phyloP scores from a whole-genome alignment of 1,140 invertebrate species.

The Tetramorium parvispinum region DNA sequence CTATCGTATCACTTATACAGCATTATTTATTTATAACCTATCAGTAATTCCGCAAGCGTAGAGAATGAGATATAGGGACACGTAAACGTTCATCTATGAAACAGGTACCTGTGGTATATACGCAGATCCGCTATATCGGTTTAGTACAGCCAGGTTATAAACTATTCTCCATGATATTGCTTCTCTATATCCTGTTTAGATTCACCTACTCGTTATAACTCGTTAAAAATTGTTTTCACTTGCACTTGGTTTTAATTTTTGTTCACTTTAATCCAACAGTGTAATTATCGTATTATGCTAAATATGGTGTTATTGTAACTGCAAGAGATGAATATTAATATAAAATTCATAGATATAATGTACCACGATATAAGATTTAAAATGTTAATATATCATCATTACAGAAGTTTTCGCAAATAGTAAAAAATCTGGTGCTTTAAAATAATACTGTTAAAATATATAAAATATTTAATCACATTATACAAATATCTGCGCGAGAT shows the following conservation, averaged over 20 bases:
- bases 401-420: not conserved
- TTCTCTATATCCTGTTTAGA: slow-evolving; percentile 26
- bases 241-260: not conserved
- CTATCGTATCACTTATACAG: slow-evolving; percentile 10
- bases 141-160: slow-evolving; percentile 41
- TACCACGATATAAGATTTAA: not conserved
- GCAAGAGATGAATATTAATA: not conserved
- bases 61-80: slow-evolving; percentile 24
- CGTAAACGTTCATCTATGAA: slow-evolving; percentile 41
- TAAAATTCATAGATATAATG: not conserved
- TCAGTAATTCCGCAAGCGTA: slow-evolving; percentile 35
- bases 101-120: slow-evolving; percentile 1
- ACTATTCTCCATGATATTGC: slow-evolving; percentile 36
- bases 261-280: not conserved
- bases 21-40: slow-evolving; percentile 44
- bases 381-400: not conserved
- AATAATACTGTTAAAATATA: not conserved
- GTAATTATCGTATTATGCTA: not conserved
- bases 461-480: slow-evolving; percentile 11
- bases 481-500: not conserved
- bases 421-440: not conserved
- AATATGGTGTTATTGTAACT: not conserved
- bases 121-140: slow-evolving; percentile 27
- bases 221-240: not conserved
- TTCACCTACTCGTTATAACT: slow-evolving; percentile 31